Evolutionary conservation across 2,888 invertebrate species (phyloP), one percentile per base, ranked within the genome.

Genomic region (Hecatera dysodea): DNA sequence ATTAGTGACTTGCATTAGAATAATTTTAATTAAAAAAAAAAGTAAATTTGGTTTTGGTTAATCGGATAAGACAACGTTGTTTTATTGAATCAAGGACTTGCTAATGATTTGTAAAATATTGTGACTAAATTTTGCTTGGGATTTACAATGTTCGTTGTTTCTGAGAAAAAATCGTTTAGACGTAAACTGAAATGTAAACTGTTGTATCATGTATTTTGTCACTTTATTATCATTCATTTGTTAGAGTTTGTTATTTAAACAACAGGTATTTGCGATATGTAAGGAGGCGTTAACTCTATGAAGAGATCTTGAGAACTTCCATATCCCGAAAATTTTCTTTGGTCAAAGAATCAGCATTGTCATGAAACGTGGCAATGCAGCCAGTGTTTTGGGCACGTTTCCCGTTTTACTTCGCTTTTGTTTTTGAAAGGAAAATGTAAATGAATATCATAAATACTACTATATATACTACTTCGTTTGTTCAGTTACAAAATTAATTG

Each of bases 191-290:
- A 75, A 53, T 60, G 66, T 76, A 87, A 86, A 87, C 77, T 83
- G 69, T 89, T 81, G 82, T 87, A 81, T 88, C 85, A 89, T 84
- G 66, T 89, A 80, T 90, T 88, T 86, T 87, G 70, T 80, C 73
- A 82, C 69, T 78, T 68, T 83, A 88, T 91, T 91, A 90, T 64
- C 87, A 86, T 78, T 78, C 71, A 85, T 88, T 87, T 85, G 81
- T 79, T 61, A 55, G 67, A 72, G 80, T 66, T 64, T 79, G 69
- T 77, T 9, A 63, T 77, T 66, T 73, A 60, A 77, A 78, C 63
- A 80, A 70, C n/a, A n/a, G n/a, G n/a, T 52, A 56, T 57, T 71
- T 36, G 53, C 11, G 61, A 59, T 75, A 72, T n/a, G 56, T 71
- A 80, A 71, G 78, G 80, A 50, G 57, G 68, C 64, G 75, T 78